Conservation (phyloP, 1,140 invertebrate species). For the Pseudomyrmex pallidus region DNA sequence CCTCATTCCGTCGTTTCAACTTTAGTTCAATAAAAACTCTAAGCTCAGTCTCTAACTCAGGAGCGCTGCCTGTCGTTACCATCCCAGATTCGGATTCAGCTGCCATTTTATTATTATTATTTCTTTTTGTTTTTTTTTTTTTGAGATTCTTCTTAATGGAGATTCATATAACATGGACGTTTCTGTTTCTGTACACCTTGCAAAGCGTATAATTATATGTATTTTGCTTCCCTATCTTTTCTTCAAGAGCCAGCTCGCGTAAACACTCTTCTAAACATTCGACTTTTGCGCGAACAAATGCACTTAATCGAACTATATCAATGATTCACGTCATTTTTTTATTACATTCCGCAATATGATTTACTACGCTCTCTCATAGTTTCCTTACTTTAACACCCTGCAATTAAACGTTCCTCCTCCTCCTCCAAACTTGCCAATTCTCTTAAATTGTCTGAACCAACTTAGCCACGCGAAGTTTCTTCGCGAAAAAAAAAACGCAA, state of each 20-base stretch:
- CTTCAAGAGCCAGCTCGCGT: conserved; percentile 5
- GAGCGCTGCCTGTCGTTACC: conserved; percentile 18
- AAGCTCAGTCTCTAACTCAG: too few relatives aligned
- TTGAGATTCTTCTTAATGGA: conserved; percentile 13
- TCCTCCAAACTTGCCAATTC: background rate
- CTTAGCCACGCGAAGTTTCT: background rate
- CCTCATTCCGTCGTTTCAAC: background rate
- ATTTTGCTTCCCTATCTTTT: background rate
- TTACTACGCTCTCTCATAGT: conserved; percentile 5
- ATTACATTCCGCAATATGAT: background rate
- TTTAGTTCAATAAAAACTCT: background rate
- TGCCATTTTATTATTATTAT: conserved; percentile 3
- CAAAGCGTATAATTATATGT: conserved; percentile 16
- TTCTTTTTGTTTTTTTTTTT: background rate
- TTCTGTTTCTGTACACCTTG: conserved; percentile 34
- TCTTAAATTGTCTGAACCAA: background rate
- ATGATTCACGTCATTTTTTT: background rate
- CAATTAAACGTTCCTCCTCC: background rate
- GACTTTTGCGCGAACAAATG: conserved; percentile 14
- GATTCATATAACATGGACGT: conserved; percentile 51
- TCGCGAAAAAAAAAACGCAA: too few relatives aligned
- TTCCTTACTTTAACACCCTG: background rate
- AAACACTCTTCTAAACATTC: background rate
- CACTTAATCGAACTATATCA: background rate
- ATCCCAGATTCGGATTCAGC: background rate